Evolutionary conservation across 2,113 vertebrate genomes (phyloP).

Genomic region (pig (Sus scrofa)): T2T-Sscrofa CM000820.6:45507001-45507500

Average conservation of each 20-base stretch:
- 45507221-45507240: constrained; percentile 40
- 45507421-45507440: neutral
- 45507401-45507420: neutral
- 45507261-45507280: neutral
- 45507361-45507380: neutral
- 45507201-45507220: constrained; percentile 92
- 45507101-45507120: constrained; percentile 93
- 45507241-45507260: neutral
- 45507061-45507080: constrained; percentile 96
- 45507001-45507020: accelerated
- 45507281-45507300: neutral
- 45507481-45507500: neutral
- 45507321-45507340: accelerated
- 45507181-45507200: constrained; percentile 91
- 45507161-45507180: constrained; percentile 86
- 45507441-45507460: neutral
- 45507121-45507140: constrained; percentile 89
- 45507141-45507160: constrained; percentile 96
- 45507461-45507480: neutral
- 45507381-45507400: neutral
- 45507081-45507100: constrained; percentile 92
- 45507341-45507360: neutral
- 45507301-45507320: neutral
- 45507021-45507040: accelerated
- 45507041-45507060: constrained; percentile 88